Evolutionary conservation across 2,888 invertebrate species (phyloP).

Genomic region (Nomada flava): DNA sequence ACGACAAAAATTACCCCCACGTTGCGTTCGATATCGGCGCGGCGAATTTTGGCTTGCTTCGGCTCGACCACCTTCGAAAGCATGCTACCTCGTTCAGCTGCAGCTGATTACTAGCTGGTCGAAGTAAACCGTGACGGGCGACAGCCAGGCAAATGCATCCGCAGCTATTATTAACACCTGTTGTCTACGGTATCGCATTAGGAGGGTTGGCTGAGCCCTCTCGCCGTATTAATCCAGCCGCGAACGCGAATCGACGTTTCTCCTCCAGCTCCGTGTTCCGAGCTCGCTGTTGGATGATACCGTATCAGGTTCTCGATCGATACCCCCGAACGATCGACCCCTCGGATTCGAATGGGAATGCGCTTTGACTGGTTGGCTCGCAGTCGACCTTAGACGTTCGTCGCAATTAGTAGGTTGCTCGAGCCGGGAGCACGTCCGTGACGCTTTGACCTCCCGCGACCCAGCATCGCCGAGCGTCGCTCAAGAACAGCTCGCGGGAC

Average conservation of each 20-base stretch:
- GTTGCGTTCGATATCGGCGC: not conserved
- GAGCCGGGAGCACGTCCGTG: not conserved
- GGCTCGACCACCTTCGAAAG: not conserved
- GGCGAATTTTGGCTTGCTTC: not conserved
- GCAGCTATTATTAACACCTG: conserved; percentile 50
- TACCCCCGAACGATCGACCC: not conserved
- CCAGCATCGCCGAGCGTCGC: not conserved
- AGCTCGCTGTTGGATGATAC: not conserved
- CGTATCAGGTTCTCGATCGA: not conserved
- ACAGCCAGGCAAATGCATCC: conserved; percentile 37
- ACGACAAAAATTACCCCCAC: not conserved
- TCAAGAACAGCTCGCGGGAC: not conserved
- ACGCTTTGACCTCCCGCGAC: not conserved
- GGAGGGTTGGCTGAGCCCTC: not conserved
- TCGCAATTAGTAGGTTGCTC: not conserved
- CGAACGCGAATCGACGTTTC: conserved; percentile 21
- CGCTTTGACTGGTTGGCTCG: not conserved
- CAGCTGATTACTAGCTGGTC: conserved; percentile 37
- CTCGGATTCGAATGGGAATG: too few relatives aligned
- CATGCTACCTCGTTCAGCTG: conserved; percentile 18
- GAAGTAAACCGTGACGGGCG: conserved; percentile 47
- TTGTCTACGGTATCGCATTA: conserved; percentile 43
- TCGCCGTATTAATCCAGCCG: conserved; percentile 38
- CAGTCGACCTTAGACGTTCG: too few relatives aligned
- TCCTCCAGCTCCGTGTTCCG: not conserved